These are phyloP conservation scores for Lasioglossum baleicum DNA, from an alignment of 1,140 invertebrate species.

Conservation along the genomic window DNA sequence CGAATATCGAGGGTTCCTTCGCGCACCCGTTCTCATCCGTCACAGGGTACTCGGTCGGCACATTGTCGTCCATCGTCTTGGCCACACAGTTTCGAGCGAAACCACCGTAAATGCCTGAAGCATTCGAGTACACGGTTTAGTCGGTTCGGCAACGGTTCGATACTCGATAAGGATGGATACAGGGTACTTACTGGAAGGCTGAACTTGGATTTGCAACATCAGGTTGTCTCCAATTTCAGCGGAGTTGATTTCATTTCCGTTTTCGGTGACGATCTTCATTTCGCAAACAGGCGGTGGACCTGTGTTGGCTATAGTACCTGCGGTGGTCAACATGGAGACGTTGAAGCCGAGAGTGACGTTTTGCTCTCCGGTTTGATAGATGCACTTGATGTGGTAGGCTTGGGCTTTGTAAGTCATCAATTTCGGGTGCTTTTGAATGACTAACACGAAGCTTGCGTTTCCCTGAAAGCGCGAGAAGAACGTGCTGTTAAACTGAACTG, in stretches of 20 bases:
- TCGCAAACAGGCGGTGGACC: conserved; percentile 95
- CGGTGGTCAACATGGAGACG: conserved; percentile 96
- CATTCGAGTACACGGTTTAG: neutral
- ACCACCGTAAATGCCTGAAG: conserved; percentile 93
- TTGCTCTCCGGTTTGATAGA: conserved; percentile 96
- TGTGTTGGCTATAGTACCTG: conserved; percentile 96
- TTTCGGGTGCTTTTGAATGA: conserved; percentile 97
- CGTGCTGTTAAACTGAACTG: neutral
- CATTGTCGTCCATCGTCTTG: conserved; percentile 93
- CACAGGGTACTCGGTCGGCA: conserved; percentile 94
- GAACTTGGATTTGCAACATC: conserved; percentile 94
- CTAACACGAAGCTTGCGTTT: conserved; percentile 93
- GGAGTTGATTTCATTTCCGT: conserved; percentile 92
- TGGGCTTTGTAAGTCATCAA: conserved; percentile 96
- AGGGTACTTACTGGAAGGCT: conserved; percentile 88
- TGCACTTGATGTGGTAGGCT: conserved; percentile 96
- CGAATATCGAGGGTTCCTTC: conserved; percentile 94
- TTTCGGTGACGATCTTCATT: conserved; percentile 94
- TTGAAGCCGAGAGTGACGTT: conserved; percentile 96
- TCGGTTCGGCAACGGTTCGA: neutral
- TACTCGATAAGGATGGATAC: too few relatives aligned
- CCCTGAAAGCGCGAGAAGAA: conserved; percentile 82
- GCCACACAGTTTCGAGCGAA: conserved; percentile 95
- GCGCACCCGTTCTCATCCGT: conserved; percentile 97
- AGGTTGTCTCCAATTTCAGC: conserved; percentile 96